Evolutionary conservation across 2,888 invertebrate species (phyloP), one percentile per base, ranked within the genome.

Genomic region (Cryptocephalus primarius): DNA sequence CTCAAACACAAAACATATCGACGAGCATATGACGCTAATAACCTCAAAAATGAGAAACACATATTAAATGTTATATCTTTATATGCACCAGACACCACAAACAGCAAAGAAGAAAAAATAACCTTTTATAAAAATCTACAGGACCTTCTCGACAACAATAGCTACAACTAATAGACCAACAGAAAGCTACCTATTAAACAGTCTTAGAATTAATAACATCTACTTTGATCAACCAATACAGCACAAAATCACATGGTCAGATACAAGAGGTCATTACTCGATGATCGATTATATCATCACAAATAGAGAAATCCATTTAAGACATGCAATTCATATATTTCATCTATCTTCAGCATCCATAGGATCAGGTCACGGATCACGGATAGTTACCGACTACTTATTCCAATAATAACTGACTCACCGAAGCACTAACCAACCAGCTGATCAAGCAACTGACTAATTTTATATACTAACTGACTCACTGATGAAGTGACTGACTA

Each of bases 231-330:
- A 42, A 2, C 42, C 42, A 10, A 32, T 42, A 33, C 33, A 32
- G 11, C 42, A 42, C 32, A 32, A 32, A 12, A 42, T 42, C 32
- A 42, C 42, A 9, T 42, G 32, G 42, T 42, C 42, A 8, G 42
- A 42, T 42, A 42, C 42, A 42, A 32, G 33, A 32, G 32, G 42
- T 1, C 33, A 12, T 32, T 32, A 32, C 4, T 42, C 42, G 3
- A 42, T 40, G 40, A 40, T 40, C 2, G 36, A 36, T 6, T 36
- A 36, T 36, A 4, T 36, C 6, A 6, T 36, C 2, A 36, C 6
- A 6, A 36, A 22, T 6, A 2, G 36, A 2, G 36, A 36, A 36
- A 36, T 36, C 6, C 12, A 36, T 6, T 6, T 12, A 36, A 36
- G n/a, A 36, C 2, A 36, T 36, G 12, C 6, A 36, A 36, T 36